Conservation (phyloP, 2,888 invertebrate species). For the Lucinisca nassula region DNA sequence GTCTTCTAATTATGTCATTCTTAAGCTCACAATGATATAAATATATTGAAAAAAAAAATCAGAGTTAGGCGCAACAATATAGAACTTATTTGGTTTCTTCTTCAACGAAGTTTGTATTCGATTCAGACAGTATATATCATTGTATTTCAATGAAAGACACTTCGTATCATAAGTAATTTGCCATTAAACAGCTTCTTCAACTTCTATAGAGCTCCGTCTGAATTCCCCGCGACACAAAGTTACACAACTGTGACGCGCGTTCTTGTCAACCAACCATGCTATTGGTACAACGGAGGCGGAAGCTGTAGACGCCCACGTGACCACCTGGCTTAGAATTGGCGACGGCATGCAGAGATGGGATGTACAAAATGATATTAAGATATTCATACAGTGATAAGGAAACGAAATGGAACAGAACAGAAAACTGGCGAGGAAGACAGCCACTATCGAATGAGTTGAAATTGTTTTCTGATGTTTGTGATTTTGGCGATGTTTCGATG, state of each 20-base stretch:
- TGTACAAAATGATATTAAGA: conserved; percentile 45
- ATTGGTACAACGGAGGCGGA: conserved; percentile 52
- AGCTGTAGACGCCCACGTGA: conserved; percentile 52
- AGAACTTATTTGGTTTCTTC: no score
- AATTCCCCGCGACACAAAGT: neutral
- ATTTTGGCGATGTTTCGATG: no score
- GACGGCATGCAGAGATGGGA: conserved; percentile 45
- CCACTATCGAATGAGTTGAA: neutral
- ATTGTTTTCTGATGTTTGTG: neutral
- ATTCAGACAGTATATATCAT: no score
- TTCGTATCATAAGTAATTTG: no score
- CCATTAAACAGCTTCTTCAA: neutral
- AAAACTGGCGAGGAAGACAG: conserved; percentile 44
- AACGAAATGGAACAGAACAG: conserved; percentile 54
- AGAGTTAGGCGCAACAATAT: no score
- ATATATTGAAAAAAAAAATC: no score
- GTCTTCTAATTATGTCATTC: no score
- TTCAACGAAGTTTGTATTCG: no score
- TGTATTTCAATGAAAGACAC: no score
- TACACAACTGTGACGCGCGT: neutral
- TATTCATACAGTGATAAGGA: conserved; percentile 55
- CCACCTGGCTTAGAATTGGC: conserved; percentile 44
- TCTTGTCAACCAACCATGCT: conserved; percentile 46
- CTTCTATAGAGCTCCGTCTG: neutral
- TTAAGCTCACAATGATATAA: no score